Conservation (phyloP, 2,888 invertebrate species). For the Alentia gelatinosa region DNA sequence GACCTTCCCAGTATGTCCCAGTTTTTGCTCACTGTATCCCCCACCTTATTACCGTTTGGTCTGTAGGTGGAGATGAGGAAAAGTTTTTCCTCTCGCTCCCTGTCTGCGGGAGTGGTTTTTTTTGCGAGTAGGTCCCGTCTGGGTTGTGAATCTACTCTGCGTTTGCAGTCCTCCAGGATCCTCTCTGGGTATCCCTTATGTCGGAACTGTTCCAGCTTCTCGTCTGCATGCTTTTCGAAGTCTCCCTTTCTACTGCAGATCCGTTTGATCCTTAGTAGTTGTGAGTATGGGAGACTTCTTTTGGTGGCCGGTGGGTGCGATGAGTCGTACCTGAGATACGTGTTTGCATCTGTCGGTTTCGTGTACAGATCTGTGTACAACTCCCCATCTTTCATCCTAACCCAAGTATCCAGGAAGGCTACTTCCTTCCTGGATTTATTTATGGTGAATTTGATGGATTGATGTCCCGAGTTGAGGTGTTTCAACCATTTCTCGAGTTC, state of each 20-base stretch:
- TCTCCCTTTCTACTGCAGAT: neutral
- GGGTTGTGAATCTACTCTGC: neutral
- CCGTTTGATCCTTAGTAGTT: neutral
- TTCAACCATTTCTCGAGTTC: neutral
- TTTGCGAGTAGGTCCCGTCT: neutral
- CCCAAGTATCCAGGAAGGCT: neutral
- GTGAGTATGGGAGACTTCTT: neutral
- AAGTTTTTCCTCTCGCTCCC: neutral
- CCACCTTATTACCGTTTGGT: neutral
- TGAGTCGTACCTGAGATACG: neutral
- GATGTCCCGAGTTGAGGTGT: neutral
- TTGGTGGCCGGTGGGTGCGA: neutral
- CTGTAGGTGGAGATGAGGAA: neutral
- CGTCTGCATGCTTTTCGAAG: neutral
- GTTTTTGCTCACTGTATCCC: neutral
- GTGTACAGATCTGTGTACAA: slow-evolving; percentile 18
- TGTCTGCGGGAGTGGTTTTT: neutral
- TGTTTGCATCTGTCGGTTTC: neutral
- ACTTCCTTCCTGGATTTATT: neutral
- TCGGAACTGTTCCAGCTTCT: neutral
- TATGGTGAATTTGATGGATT: neutral
- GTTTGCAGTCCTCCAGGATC: neutral
- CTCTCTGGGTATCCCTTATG: neutral
- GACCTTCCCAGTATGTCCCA: neutral
- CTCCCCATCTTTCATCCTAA: neutral